Conservation (phyloP, 1,140 invertebrate genomes). For the Neotoxoptera formosana region DNA sequence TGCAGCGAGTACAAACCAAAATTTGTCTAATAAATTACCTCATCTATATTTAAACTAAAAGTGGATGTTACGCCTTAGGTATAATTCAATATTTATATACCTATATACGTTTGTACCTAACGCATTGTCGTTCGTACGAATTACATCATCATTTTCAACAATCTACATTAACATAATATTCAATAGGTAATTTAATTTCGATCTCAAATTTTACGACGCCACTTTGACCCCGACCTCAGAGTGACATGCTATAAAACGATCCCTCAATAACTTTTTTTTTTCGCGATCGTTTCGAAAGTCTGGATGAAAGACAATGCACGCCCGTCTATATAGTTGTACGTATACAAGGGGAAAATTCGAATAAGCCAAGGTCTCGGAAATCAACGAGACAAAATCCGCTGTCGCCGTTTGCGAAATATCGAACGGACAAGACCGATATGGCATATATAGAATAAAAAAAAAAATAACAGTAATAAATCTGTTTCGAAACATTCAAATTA, state of each 20-base stretch:
- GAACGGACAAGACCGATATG: slow-evolving; percentile 1
- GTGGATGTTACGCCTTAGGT: not conserved
- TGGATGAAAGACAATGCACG: not conserved
- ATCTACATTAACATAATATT: slow-evolving; percentile 22
- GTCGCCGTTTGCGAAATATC: slow-evolving; percentile 6
- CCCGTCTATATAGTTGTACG: not conserved
- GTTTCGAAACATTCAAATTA: slow-evolving; percentile 43
- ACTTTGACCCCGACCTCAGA: not conserved
- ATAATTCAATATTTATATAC: slow-evolving; percentile 20
- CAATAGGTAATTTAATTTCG: slow-evolving; percentile 16
- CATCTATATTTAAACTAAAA: not conserved
- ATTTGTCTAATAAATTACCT: not conserved
- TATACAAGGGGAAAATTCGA: not conserved
- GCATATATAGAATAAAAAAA: slow-evolving; percentile 1
- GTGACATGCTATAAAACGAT: not conserved
- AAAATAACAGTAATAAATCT: not conserved
- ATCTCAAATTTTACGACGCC: not conserved
- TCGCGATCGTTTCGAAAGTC: not conserved
- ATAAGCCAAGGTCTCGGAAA: not conserved
- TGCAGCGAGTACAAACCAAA: not conserved
- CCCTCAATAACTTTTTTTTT: not conserved
- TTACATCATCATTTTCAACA: slow-evolving; percentile 5
- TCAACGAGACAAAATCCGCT: slow-evolving; percentile 33
- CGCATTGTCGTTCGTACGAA: not conserved
- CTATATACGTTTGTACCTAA: too few relatives aligned